Conservation (phyloP, 2,113 vertebrate species). For the Morone saxatilis region DNA sequence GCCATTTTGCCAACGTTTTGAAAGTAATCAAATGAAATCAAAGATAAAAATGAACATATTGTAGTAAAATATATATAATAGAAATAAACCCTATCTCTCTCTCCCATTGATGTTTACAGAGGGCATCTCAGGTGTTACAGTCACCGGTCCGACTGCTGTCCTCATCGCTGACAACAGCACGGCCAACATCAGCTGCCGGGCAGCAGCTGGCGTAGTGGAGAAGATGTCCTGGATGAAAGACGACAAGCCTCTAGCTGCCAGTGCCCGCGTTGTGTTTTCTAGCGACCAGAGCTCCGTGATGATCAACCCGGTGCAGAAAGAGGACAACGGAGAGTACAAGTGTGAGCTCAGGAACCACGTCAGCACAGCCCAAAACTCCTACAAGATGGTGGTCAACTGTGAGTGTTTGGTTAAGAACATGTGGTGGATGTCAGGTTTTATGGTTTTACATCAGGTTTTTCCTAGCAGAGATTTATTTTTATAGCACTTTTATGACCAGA, state of each 20-base stretch:
- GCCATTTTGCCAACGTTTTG: too few relatives aligned
- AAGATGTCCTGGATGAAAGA: conserved; percentile 67
- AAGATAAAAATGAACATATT: too few relatives aligned
- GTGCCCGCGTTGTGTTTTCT: conserved; percentile 15
- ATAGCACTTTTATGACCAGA: not conserved
- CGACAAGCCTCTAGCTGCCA: conserved; percentile 1
- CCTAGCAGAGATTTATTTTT: not conserved
- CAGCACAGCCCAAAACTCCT: not conserved
- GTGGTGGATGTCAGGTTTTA: not conserved
- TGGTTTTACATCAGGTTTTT: not conserved
- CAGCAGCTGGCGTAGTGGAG: conserved; percentile 17
- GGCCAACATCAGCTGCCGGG: conserved; percentile 77
- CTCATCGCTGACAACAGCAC: conserved; percentile 74
- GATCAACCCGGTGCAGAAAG: conserved; percentile 65
- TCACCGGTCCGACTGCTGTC: conserved; percentile 29
- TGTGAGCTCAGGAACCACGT: conserved; percentile 71
- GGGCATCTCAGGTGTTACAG: conserved; percentile 35
- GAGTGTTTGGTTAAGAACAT: conserved; percentile 46
- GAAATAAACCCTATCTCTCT: not conserved
- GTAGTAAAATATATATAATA: too few relatives aligned
- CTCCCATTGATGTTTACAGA: conserved; percentile 39
- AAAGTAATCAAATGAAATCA: too few relatives aligned
- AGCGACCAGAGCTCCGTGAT: conserved; percentile 30
- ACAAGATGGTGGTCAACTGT: conserved; percentile 76
- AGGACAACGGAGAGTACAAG: conserved; percentile 72